Evolutionary conservation across 2,888 invertebrate genomes (phyloP), one percentile per base, ranked within the genome.

Genomic region (Neria commutata): DNA sequence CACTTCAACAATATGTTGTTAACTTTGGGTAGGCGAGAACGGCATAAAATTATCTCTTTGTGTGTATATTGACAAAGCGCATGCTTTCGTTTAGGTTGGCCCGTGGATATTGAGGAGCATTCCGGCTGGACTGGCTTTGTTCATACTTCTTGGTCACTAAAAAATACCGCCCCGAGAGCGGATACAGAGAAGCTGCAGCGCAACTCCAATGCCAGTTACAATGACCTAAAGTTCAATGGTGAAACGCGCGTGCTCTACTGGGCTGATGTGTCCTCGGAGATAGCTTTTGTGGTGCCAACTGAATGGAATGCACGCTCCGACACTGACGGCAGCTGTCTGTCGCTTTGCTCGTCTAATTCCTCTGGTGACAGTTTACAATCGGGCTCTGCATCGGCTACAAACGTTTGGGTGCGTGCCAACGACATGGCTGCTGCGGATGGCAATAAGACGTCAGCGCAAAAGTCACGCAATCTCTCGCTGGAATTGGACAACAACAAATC

Each of bases 81-180:
- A n/a, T n/a, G n/a, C n/a, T n/a, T n/a, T n/a, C n/a, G n/a, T n/a
- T n/a, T 26, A 69, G 69, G 98, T 11, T 91, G 91, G 87, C 90
- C 95, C 0, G 94, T 97, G 11, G 88, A 88, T 63, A 90, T 96
- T 24, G 85, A 87, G 42, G 88, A 88, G 19, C 97, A 97, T 84
- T 91, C 94, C 42, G 96, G 95, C 26, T 98, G 98, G 98, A 92
- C 95, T 23, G 98, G 98, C 0, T 92, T 94, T 79, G 86, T 91
- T 54, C 86, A 88, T 54, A 91, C 91, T n/a, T 94, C 95, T 72
- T 95, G 94, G 91, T 89, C 88, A 73, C 84, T 84, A 67, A 78
- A 81, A 78, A 60, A 72, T 61, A 37, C 67, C 63, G 16, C 66
- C 16, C 54, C 66, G 56, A 60, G 11, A 54, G 67, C n/a, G 62